Evolutionary conservation across 2,888 invertebrate genomes (phyloP).

Genomic region (Catocala sponsa): DNA sequence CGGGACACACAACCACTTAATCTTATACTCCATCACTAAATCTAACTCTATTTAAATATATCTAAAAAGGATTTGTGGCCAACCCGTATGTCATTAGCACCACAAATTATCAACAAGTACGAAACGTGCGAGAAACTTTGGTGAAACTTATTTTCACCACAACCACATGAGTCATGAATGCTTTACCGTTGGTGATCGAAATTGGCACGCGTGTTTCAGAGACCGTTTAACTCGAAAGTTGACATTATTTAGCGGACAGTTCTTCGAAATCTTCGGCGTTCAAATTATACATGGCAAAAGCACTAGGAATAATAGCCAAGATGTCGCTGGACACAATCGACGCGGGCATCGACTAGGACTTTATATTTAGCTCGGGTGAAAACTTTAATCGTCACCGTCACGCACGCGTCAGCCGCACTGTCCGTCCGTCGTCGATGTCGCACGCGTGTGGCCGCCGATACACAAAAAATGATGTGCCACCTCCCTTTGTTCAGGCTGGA

Average conservation of each 20-base stretch:
- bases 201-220: conserved; percentile 54
- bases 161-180: conserved; percentile 49
- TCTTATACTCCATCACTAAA: conserved; percentile 2
- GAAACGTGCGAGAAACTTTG: conserved; percentile 37
- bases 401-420: conserved; percentile 75
- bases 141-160: conserved; percentile 50
- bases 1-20: conserved; percentile 21
- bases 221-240: conserved; percentile 55
- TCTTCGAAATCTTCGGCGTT: conserved; percentile 47
- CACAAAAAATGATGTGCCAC: conserved; percentile 85
- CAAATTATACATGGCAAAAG: conserved; percentile 55
- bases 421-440: conserved; percentile 77
- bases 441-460: conserved; percentile 84
- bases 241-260: conserved; percentile 44
- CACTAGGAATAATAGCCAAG: conserved; percentile 43
- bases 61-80: conserved; percentile 24
- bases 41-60: neutral
- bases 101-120: conserved; percentile 38
- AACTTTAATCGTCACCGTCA: conserved; percentile 83
- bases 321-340: conserved; percentile 55
- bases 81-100: conserved; percentile 5
- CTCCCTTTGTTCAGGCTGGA: conserved; percentile 87
- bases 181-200: conserved; percentile 48
- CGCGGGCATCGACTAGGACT: conserved; percentile 60
- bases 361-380: conserved; percentile 85